Evolutionary conservation across 2,888 invertebrate species (phyloP).

Genomic region (Bombylius major): DNA sequence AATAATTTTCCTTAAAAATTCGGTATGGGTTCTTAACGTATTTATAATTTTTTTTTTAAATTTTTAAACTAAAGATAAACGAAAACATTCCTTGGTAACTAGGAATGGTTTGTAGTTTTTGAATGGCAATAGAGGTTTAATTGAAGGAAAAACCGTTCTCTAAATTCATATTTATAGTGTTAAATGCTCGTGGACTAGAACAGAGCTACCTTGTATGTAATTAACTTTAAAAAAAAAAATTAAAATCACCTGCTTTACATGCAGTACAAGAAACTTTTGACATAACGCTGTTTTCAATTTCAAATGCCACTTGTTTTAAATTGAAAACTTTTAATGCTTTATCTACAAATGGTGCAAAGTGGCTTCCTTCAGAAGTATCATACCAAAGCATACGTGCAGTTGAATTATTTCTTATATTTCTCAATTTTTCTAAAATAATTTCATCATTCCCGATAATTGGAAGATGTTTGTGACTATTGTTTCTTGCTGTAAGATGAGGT

Average conservation of each 20-base stretch:
- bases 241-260: slow-evolving; percentile 56
- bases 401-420: slow-evolving; percentile 22
- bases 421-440: slow-evolving; percentile 27
- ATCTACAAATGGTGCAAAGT: slow-evolving; percentile 67
- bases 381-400: slow-evolving; percentile 53
- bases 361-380: slow-evolving; percentile 53
- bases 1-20: too few species aligned
- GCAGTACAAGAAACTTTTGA: slow-evolving; percentile 85
- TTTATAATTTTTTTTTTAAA: too few species aligned
- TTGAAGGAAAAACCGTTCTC: too few species aligned
- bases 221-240: not conserved
- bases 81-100: too few species aligned
- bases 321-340: slow-evolving; percentile 72
- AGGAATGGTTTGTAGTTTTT: too few species aligned
- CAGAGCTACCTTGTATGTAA: too few species aligned
- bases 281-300: slow-evolving; percentile 86
- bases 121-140: too few species aligned
- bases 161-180: too few species aligned
- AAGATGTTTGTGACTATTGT: slow-evolving; percentile 25
- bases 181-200: too few species aligned
- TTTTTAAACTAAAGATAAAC: too few species aligned
- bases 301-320: slow-evolving; percentile 70
- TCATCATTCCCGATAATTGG: slow-evolving; percentile 25
- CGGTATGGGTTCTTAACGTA: too few species aligned
- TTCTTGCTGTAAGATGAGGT: slow-evolving; percentile 28